Evolutionary conservation across 2,797 vertebrate species (phyloP).

Genomic region (Heteromormyrus szaboi): DNA sequence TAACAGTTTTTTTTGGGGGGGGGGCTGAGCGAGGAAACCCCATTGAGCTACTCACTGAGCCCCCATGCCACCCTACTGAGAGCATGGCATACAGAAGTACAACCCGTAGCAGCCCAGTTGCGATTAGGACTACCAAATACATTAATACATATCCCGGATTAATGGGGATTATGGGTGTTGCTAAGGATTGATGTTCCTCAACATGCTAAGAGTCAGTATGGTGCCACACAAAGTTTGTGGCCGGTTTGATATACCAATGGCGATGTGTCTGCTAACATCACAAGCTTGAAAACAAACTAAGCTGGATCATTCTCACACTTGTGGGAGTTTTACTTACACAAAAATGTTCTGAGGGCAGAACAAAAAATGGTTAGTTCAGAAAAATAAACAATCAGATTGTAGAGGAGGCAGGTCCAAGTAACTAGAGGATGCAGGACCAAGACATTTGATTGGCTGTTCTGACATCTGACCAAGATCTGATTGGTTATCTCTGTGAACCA

Average conservation of each 20-base stretch:
- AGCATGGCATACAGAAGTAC: background rate
- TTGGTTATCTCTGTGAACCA: background rate
- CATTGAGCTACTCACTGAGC: background rate
- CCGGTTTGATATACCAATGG: conserved; percentile 83
- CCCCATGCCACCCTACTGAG: background rate
- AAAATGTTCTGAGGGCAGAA: background rate
- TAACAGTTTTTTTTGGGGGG: background rate
- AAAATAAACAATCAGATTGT: background rate
- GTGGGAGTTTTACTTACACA: background rate
- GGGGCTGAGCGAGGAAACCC: background rate
- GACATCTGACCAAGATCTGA: background rate
- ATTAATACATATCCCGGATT: background rate
- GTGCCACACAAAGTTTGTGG: conserved; percentile 78
- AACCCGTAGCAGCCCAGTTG: background rate
- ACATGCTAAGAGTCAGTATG: conserved; percentile 82
- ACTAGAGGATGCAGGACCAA: background rate
- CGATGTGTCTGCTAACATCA: conserved; percentile 44
- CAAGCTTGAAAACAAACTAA: background rate
- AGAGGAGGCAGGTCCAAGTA: background rate
- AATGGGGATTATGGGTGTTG: background rate
- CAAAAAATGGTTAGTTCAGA: background rate
- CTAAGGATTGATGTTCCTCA: conserved; percentile 72
- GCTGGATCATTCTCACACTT: background rate
- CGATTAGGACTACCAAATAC: background rate
- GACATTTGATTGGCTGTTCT: background rate